A percentile compares a stretch with the other conserved stretches of the same genome.
These are phyloP conservation scores for Heterodera filipjevi DNA, from an alignment of 2,888 invertebrate genomes.

Conservation along the genomic window DNA sequence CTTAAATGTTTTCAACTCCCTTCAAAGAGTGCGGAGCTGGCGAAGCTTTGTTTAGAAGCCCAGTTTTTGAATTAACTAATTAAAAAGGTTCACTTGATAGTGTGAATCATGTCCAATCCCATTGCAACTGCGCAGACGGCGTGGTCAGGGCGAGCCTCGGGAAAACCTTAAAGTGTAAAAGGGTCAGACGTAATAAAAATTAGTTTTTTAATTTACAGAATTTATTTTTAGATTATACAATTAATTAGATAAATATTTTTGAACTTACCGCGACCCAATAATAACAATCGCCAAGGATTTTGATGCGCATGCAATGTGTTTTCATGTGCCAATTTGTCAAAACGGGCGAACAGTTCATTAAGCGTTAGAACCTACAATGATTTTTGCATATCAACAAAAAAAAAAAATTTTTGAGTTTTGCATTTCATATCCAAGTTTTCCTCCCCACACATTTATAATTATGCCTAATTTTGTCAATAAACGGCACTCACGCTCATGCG, in stretches of 20 bases:
- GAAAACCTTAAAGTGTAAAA: conserved; percentile 73
- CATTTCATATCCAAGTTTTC: too few species aligned
- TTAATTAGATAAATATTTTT: conserved; percentile 36
- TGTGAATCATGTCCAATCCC: conserved; percentile 75
- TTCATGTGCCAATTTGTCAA: conserved; percentile 86
- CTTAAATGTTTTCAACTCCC: too few species aligned
- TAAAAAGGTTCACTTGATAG: conserved; percentile 40
- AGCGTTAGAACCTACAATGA: conserved; percentile 72
- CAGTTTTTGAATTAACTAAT: neutral
- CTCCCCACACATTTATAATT: too few species aligned
- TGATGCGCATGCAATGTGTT: conserved; percentile 92
- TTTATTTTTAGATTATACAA: neutral
- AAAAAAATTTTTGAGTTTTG: too few species aligned
- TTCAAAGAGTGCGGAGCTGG: too few species aligned
- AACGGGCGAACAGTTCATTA: conserved; percentile 87
- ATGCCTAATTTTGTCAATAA: too few species aligned
- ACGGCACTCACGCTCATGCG: too few species aligned
- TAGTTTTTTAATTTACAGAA: too few species aligned
- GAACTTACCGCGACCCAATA: conserved; percentile 71
- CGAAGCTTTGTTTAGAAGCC: too few species aligned
- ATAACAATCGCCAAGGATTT: conserved; percentile 93
- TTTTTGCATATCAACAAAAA: too few species aligned
- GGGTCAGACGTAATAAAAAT: too few species aligned
- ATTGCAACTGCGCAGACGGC: conserved; percentile 95
- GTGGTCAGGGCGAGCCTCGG: conserved; percentile 88